Base-by-base conservation (phyloP, 2,888 invertebrate species). In the Watsonalla cultraria region DNA sequence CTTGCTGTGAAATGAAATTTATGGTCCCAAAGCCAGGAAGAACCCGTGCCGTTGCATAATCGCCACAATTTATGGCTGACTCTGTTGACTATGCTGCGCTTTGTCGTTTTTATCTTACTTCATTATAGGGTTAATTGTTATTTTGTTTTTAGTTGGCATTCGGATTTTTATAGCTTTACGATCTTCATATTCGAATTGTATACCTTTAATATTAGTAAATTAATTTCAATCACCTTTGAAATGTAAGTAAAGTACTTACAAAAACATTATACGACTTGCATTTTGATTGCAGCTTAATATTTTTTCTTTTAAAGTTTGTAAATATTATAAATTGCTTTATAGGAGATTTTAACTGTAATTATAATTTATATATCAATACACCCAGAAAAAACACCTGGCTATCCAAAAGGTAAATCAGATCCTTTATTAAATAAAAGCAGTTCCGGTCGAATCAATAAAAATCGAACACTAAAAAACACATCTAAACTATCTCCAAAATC, bases 41-140 rank as follows among this genome's bases (percentile, higher is more conserved):
- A 82, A 85, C 76, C 84, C 88, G 85, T 86, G 88, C 81, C 76
- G 78, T 84, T 86, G 88, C 90, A 88, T 90, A 90, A 90, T 89
- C 85, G 82, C 67, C 69, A 79, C 84, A 86, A 89, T 89, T 88
- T 89, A 88, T 84, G 78, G 74, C 68, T 68, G 73, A 74, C 78
- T 84, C 85, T 86, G 84, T 87, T 82, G 77, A 78, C 76, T 80
- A 75, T 80, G 80, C 78, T 78, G 76, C 80, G 74, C 72, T 76
- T 78, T 78, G 76, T 75, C 74, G 74, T 81, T 86, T 81, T 81
- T 80, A 70, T 76, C 72, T 73, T 72, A 73, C 75, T 76, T 70
- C 65, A 73, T 73, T 68, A 71, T 61, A 64, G 56, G 58, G 65
- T 70, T 68, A 62, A 64, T 72, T 64, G 60, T 64, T 13, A 55